phyloP scores from a whole-genome alignment of 1,140 invertebrate species.

The Zaprionus vittiger region DNA sequence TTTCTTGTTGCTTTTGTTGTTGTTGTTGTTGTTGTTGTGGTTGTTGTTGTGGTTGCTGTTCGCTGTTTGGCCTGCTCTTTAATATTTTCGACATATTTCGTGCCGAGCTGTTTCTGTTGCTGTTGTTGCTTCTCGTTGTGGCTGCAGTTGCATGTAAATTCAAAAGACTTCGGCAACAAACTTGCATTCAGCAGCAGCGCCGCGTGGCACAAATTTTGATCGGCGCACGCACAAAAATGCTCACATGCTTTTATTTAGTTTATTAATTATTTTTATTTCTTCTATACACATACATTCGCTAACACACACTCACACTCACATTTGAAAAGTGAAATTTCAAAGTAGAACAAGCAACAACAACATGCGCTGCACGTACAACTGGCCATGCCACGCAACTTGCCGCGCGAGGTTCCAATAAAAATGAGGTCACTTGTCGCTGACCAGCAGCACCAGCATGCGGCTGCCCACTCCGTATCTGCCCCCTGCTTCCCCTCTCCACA shows the following conservation, averaged over 20 bases:
- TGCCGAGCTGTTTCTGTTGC: constrained; percentile 31
- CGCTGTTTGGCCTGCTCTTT: constrained; percentile 46
- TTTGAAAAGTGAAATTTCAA: constrained; percentile 81
- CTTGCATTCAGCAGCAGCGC: constrained; percentile 33
- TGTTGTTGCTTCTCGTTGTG: constrained; percentile 15
- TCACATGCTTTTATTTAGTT: constrained; percentile 62
- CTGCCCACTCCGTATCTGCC: not conserved
- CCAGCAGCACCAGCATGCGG: constrained; percentile 46
- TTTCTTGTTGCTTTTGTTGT: constrained; percentile 57
- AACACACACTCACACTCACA: constrained; percentile 35
- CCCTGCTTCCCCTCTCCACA: constrained; percentile 3
- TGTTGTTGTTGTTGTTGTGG: constrained; percentile 35
- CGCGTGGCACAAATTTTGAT: constrained; percentile 41
- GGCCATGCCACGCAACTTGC: constrained; percentile 60
- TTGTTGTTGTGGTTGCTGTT: constrained; percentile 32
- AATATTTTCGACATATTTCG: constrained; percentile 62
- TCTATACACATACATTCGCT: constrained; percentile 26
- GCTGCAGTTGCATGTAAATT: constrained; percentile 30
- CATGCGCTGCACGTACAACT: constrained; percentile 40
- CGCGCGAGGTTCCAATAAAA: constrained; percentile 74
- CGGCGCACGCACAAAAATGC: constrained; percentile 47
- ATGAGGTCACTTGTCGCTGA: constrained; percentile 75
- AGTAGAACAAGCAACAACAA: constrained; percentile 67
- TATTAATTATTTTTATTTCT: constrained; percentile 67
- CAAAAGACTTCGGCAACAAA: constrained; percentile 65